Evolutionary conservation across 2,888 invertebrate species (phyloP), one percentile per base, ranked within the genome.

Genomic region (Eucriotettix oculatus): DNA sequence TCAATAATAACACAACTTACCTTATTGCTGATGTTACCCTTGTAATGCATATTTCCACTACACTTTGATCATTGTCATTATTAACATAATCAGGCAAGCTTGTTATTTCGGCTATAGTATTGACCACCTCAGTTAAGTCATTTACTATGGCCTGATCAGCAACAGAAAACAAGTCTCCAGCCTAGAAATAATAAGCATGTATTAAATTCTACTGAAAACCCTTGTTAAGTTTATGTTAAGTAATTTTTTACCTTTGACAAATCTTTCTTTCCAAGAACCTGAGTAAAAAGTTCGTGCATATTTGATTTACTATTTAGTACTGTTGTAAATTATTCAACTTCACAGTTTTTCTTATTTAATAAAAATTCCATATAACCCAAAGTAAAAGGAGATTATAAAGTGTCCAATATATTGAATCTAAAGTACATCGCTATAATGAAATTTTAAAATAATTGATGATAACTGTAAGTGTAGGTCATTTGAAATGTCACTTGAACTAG

Each of bases 1-100:
- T 29, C 29, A 5, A n/a, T 7, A 29, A 29, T 58, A 60, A 16
- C 16, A 55, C 14, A 58, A 16, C 54, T 58, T 66, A 80, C 80
- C 93, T 83, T 65, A 95, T 87, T 68, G 93, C 92, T 65, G 92
- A 88, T 54, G 92, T 90, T 53, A 93, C 87, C 64, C 94, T 76
- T 1, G 94, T 92, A 62, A 96, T 86, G 73, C 93, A 93, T 70
- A 96, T 94, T 76, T 96, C 95, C 66, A 95, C 92, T 63, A 95
- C 88, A 67, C 91, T 92, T 75, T 96, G 95, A 73, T 93, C 91
- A 75, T 93, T 90, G 71, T 89, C 88, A 74, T 89, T 92, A 66
- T 85, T 82, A 56, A 85, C 81, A 72, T 94, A 96, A 68, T 88
- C 88, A 7, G 87, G 79, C 63, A 87, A 80, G 64, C 89, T 88